Base-by-base conservation (phyloP, 2,888 invertebrate genomes). In the Gasteruption jaculator region DNA sequence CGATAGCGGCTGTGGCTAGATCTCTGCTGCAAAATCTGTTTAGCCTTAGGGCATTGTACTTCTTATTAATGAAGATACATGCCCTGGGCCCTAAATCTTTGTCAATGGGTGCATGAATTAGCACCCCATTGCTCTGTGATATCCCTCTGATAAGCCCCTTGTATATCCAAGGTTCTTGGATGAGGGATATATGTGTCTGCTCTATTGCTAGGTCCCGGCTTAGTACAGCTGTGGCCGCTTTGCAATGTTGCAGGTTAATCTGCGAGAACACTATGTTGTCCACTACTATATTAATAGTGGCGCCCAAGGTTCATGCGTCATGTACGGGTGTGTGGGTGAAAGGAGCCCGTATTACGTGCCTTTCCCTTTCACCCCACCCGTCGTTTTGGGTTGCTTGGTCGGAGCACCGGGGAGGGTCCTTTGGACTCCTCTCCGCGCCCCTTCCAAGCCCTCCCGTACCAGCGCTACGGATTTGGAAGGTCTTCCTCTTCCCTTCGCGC, bases 201-300 rank as follows among this genome's bases (percentile, higher is more conserved):
- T 18, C 20, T 34, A 18, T 12, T 20, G 41, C 38, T 3, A 42
- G 42, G 31, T 33, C 40, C 2, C 24, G 29, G 24, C 43, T 34
- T 2, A 31, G 19, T 2, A 45, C 3, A 21, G 43, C 43, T 14
- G 46, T 18, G 25, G 39, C 43, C 38, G 43, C 43, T 10, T 32
- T 44, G 37, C 38, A 41, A 12, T 49, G 46, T 14, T 42, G 40
- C 41, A 46, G 11, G 40, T 46, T 40, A 2, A 31, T 43, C 8
- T 45, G 46, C 12, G 46, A 35, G 33, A 45, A 32, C 4, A 2
- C 24, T 22, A 14, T 22, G 10, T 3, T 2, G n/a, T 22, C 16
- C 5, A 14, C 41, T 3, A 30, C 19, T 19, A 30, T 7, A 1
- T 8, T 32, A 15, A 10, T 4, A 20, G 14, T 7, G n/a, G 20